Evolutionary conservation across 1,140 invertebrate species (phyloP).

Genomic region (Thaumatotibia leucotreta): DNA sequence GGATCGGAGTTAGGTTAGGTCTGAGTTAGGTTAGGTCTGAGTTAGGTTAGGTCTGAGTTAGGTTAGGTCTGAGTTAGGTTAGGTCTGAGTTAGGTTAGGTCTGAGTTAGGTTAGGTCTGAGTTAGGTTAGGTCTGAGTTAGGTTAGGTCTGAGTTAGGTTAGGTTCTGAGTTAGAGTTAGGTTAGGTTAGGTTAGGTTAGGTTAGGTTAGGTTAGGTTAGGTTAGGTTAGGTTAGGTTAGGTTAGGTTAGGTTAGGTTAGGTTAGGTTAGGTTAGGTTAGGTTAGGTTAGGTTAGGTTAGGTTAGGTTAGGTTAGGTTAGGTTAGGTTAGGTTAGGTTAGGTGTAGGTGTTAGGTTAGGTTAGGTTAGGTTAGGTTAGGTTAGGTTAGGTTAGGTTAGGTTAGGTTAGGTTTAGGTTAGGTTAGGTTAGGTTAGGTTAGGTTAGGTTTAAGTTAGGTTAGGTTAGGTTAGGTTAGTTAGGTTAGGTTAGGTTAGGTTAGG

Average conservation of each 20-base stretch:
- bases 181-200: not conserved
- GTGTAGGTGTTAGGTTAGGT: not conserved
- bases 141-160: too few relatives aligned
- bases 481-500: slow-evolving; percentile 8
- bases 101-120: too few relatives aligned
- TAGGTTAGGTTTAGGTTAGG: slow-evolving; percentile 1
- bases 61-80: too few relatives aligned
- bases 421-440: slow-evolving; percentile 1
- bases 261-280: slow-evolving; percentile 25
- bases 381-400: slow-evolving; percentile 1
- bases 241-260: slow-evolving; percentile 22
- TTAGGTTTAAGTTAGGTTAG: not conserved
- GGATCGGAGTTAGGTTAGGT: too few relatives aligned
- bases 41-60: too few relatives aligned
- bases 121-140: too few relatives aligned
- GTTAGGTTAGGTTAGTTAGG: not conserved
- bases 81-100: too few relatives aligned
- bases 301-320: slow-evolving; percentile 1
- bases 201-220: slow-evolving; percentile 1
- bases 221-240: not conserved
- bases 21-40: too few relatives aligned
- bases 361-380: slow-evolving; percentile 1
- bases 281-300: slow-evolving; percentile 1
- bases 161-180: too few relatives aligned
- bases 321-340: not conserved